Base-by-base conservation (phyloP, 2,797 vertebrate species). In the Characodon lateralis region DNA sequence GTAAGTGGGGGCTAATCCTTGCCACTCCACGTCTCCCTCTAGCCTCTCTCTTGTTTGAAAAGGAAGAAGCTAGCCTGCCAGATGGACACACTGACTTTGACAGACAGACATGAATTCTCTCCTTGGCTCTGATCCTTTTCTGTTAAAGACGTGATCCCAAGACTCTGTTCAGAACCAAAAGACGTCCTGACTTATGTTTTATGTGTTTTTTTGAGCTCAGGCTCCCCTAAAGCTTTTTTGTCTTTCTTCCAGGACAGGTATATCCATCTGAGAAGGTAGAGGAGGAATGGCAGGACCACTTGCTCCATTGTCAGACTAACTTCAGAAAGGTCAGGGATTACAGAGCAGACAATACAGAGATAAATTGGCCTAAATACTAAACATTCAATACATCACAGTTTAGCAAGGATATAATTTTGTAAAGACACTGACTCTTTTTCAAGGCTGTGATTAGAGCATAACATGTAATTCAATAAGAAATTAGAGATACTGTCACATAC, bases 61-160 rank as follows among this genome's bases (percentile, higher is more conserved):
- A 43, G 35, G 53, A n/a, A 48, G 35, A 24, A 66, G 71, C 16
- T 18, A 43, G 59, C 39, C 71, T 55, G 31, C 31, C 86, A 83
- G 82, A 87, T 82, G 85, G 82, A 83, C 85, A 83, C 73, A 59
- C 75, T 79, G 61, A 61, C 79, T 24, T 31, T 70, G 84, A 89
- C 80, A 85, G 85, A 88, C 79, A 80, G 81, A 84, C 83, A 85
- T 74, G 78, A 31, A 80, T 81, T 85, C 68, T 82, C 83, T 8
- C 43, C 28, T 81, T 73, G 80, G 78, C 78, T 81, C 79, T 80
- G 77, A 94, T 92, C 76, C 51, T 87, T 86, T 87, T 92, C 92
- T 41, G 10, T 73, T 55, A 48, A 80, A 71, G 77, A 73, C 78
- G 75, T 73, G 72, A 83, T 63, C 80, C 73, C 18, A 5, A 50